Evolutionary conservation across 2,888 invertebrate genomes (phyloP), one percentile per base, ranked within the genome.

Genomic region (Nomada flava): DNA sequence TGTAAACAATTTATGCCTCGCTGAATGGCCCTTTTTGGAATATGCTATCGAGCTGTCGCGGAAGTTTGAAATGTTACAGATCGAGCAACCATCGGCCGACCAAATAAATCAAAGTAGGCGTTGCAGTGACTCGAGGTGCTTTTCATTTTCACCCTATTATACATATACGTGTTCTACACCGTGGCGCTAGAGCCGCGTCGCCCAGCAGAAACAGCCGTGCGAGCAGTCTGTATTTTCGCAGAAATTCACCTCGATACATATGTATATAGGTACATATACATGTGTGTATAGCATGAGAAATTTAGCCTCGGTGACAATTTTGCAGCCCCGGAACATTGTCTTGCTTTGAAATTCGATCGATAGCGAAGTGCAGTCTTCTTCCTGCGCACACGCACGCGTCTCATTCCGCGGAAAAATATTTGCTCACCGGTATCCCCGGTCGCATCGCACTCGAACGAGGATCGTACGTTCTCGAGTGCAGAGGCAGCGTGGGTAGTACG

Each of bases 401-500:
- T 18, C 23, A 20, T 76, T 47, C 13, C 52, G 18, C 23, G 29
- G 2, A 53, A 70, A 75, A 75, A 69, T 70, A 60, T 68, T 65
- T 20, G 18, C 44, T 53, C 60, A 60, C 4, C 20, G 26, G 9
- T 74, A 68, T 74, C 42, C 68, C 3, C 2, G 18, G 18, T 36
- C 11, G 60, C 13, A 20, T 64, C 44, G 78, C 23, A 3, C 52
- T 76, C 11, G 11, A 15, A 15, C 50, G 18, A 52, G 42, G 42
- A 9, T 29, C 50, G 44, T 11, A 13, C 36, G 47, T 20, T 36
- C 9, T 23, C 29, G 62, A 36, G 36, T 10, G 50, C 60, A 85
- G 71, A 73, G 74, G 76, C 79, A 60, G 84, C 74, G 79, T 76
- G 83, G 76, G 83, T 52, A 74, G 79, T 76, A 62, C 44, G 36